These are phyloP conservation scores for Bergia sp. DNA, from an alignment of 92 coral and sea anemone species.

Conservation along the genomic window DNA sequence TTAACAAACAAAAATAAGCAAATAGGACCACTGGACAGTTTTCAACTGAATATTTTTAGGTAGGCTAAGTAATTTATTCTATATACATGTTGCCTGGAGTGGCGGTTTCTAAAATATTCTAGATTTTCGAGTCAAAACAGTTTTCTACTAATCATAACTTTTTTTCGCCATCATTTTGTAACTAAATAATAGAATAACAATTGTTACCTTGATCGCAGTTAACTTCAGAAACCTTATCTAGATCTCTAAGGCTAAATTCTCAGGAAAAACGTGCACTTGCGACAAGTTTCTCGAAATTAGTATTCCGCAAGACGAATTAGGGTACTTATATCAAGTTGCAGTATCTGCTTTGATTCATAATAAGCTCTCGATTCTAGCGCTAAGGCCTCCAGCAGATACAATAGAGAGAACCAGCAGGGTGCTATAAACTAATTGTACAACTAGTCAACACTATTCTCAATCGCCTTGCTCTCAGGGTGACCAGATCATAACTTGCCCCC, in stretches of 20 bases:
- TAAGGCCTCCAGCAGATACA: conserved; percentile 43
- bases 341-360: conserved; percentile 61
- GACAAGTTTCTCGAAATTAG: conserved; percentile 46
- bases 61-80: neutral
- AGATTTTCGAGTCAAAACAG: conserved; percentile 6
- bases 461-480: conserved; percentile 49
- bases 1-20: conserved; percentile 11
- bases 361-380: conserved; percentile 40
- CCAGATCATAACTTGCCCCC: conserved; percentile 46
- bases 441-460: conserved; percentile 63
- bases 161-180: neutral
- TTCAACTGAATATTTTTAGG: neutral
- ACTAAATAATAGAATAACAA: neutral
- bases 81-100: neutral
- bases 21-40: conserved; percentile 35
- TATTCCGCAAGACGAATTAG: conserved; percentile 62
- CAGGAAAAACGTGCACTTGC: neutral
- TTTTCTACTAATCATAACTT: neutral
- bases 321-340: conserved; percentile 78
- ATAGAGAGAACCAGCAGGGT: conserved; percentile 41
- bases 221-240: neutral
- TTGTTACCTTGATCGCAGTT: conserved; percentile 13
- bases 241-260: neutral
- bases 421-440: conserved; percentile 59
- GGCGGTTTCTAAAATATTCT: neutral